Evolutionary conservation across 2,797 vertebrate species (phyloP), one percentile per base, ranked within the genome.

Genomic region (Danio albolineatus): DNA sequence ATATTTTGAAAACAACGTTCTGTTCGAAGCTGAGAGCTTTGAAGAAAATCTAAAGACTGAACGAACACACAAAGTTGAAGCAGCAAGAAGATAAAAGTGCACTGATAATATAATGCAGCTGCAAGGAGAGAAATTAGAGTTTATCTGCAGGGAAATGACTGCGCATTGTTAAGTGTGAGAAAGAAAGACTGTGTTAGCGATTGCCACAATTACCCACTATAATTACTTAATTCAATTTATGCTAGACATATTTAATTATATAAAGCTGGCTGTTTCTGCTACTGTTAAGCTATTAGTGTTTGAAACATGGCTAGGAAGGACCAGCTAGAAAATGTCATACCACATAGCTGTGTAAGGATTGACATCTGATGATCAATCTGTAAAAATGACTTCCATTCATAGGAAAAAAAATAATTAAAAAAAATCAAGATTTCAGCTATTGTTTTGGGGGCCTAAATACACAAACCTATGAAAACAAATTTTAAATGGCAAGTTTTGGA

Each of bases 201-300:
- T 75, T 85, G 49, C 36, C 39, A 61, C 16, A 83, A 79, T 81
- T 78, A 81, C 43, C 62, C 48, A 39, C 43, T 56, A 66, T 57
- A 57, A 76, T 76, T 71, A 60, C 72, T 61, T 83, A 76, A 85
- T 72, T 80, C 10, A 78, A 76, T 89, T 85, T 82, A 60, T 53
- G 19, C 49, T 56, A 80, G 79, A 83, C 76, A 86, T 77, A 90
- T 89, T 89, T 85, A 87, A 81, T 82, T 82, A 67, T 86, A 83
- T 28, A 88, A 82, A 71, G 65, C 73, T 77, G 83, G 16, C 56
- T 21, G 53, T 62, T 65, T 71, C 60, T 9, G 36, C 14, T 59
- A 6, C 53, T 59, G 19, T 13, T 39, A 54, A 44, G 19, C 28
- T 62, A 61, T 56, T 38, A 6, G 73, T 60, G 48, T 74, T 69